These are phyloP conservation scores for Oostethus manadensis DNA, from an alignment of 2,113 vertebrate species.

Conservation along the genomic window DNA sequence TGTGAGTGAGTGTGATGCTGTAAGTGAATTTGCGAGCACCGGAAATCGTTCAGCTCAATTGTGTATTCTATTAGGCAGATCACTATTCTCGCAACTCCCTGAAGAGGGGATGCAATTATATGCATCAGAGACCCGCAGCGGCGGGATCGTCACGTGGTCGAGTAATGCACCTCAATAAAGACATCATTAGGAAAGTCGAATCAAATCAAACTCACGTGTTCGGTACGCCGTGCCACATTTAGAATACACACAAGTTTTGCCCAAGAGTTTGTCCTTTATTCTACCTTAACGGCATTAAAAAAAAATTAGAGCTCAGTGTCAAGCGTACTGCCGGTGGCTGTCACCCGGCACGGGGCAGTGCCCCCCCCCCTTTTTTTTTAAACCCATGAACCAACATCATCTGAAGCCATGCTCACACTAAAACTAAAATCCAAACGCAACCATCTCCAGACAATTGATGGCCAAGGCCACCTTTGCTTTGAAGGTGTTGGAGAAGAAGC, in stretches of 20 bases:
- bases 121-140: slow-evolving; percentile 16
- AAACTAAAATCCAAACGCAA: slow-evolving; percentile 22
- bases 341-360: no score
- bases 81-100: slow-evolving; percentile 1
- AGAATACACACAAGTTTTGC: neutral
- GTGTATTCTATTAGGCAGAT: slow-evolving; percentile 13
- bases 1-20: slow-evolving; percentile 6
- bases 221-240: neutral
- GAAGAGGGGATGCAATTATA: slow-evolving; percentile 24
- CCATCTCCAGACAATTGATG: slow-evolving; percentile 16
- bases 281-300: neutral
- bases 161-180: slow-evolving; percentile 17
- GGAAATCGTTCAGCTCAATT: slow-evolving; percentile 17
- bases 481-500: slow-evolving; percentile 27
- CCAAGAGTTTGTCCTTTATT: neutral
- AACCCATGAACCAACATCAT: slow-evolving; percentile 9
- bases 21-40: slow-evolving; percentile 15
- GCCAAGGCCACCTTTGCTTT: slow-evolving; percentile 23
- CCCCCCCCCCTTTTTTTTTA: no score
- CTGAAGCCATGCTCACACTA: slow-evolving; percentile 1
- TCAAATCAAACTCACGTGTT: neutral
- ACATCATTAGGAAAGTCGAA: slow-evolving; percentile 2
- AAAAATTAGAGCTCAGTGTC: neutral
- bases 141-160: slow-evolving; percentile 3
- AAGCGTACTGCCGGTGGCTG: no score